Base-by-base conservation (phyloP, 1,140 invertebrate genomes). In the Mizuhopecten yessoensis region DNA sequence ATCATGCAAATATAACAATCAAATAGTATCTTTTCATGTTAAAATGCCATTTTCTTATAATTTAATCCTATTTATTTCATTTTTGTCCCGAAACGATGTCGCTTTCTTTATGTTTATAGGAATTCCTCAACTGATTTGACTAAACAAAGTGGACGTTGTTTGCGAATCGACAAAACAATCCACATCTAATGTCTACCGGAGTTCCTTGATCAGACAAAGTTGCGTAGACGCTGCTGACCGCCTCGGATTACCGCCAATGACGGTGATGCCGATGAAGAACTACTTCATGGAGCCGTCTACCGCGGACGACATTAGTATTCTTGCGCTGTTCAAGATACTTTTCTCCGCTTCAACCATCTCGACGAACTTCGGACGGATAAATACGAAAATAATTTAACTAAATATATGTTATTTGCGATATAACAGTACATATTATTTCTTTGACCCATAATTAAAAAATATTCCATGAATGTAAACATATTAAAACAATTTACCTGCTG, bases 271-370 rank as follows among this genome's bases (percentile, higher is more conserved):
- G 10, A 92, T 92, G 89, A 87, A 88, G 29, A 90, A 92, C 89
- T 88, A 90, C 11, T 49, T 87, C 29, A 86, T 34, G 33, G 86
- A 86, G 86, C 91, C 75, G 33, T 36, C 33, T 23, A 88, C 88
- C 13, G 49, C 39, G 3, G 39, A 10, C 23, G 88, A 90, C 17
- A 34, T 90, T 49, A 91, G 86, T 23, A 90, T 91, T 33, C 49
- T 92, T 49, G 86, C 91, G 42, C 42, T 92, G 11, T 89, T 90
- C 88, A 90, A 93, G 90, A 93, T 42, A 88, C 90, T 15, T 91
- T 45, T 39, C 89, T 89, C 15, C 45, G 45, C 45, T 17, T 42
- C 20, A 90, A 91, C 57, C 87, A 49, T 36, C 36, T 90, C 17
- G 87, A 90, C 20, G 89, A 92, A 88, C 42, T 92, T 34, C 13